phyloP scores from a whole-genome alignment of 2,888 invertebrate species.

The Iphiclides podalirius region DNA sequence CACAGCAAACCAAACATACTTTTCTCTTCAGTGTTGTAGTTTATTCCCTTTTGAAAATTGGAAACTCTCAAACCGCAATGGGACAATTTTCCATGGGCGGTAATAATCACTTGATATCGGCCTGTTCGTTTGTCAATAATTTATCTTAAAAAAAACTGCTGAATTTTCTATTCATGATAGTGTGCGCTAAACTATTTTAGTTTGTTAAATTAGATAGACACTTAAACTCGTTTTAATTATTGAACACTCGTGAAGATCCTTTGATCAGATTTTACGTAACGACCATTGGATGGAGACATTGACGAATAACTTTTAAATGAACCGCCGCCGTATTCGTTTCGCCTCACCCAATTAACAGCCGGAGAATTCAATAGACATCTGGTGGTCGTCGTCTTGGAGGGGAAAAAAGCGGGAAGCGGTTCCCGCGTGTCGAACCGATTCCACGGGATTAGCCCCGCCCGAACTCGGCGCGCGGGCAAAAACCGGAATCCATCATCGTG shows the following conservation, averaged over 20 bases:
- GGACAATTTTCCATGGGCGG: too few species aligned
- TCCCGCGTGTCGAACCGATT: conserved; percentile 72
- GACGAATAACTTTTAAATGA: conserved; percentile 30
- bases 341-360: conserved; percentile 68
- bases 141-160: too few species aligned
- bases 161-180: too few species aligned
- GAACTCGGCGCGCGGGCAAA: conserved; percentile 63
- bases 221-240: too few species aligned
- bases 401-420: conserved; percentile 71
- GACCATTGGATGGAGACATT: conserved; percentile 13
- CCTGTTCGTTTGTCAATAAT: too few species aligned
- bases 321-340: conserved; percentile 53
- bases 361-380: conserved; percentile 64
- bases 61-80: too few species aligned
- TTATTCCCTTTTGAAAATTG: too few species aligned
- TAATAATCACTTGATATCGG: too few species aligned
- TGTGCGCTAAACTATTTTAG: too few species aligned
- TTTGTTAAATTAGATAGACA: too few species aligned
- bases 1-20: too few species aligned
- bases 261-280: conserved; percentile 6
- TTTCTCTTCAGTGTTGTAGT: too few species aligned
- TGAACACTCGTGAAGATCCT: background rate
- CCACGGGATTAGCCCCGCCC: conserved; percentile 55
- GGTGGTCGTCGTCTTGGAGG: conserved; percentile 40
- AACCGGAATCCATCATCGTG: conserved; percentile 66